Conservation (phyloP, 2,797 vertebrate species). For the Gadopsis bispinosus region DNA sequence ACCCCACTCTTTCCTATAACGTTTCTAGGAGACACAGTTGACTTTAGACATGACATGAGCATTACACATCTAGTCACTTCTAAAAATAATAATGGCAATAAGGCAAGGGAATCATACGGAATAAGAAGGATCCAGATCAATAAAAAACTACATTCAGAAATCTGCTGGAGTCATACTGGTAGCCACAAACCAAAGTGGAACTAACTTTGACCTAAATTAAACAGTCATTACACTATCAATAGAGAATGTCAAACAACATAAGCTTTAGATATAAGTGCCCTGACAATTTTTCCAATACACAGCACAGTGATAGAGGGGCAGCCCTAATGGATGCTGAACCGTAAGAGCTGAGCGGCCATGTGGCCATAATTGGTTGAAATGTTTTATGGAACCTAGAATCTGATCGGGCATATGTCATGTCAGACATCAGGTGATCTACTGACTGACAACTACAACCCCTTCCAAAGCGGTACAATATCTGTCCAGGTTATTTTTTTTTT, state of each 20-base stretch:
- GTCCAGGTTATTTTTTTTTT: neutral
- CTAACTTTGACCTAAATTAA: neutral
- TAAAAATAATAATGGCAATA: too few relatives aligned
- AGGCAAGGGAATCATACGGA: too few relatives aligned
- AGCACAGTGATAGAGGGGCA: neutral
- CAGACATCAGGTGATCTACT: neutral
- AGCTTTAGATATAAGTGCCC: slow-evolving; percentile 14
- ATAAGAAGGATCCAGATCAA: neutral
- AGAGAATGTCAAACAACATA: neutral
- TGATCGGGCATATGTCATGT: neutral
- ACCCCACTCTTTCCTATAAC: too few relatives aligned
- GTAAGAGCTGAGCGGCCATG: neutral
- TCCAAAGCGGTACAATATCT: neutral
- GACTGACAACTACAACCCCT: neutral
- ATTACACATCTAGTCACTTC: too few relatives aligned
- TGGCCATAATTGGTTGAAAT: neutral
- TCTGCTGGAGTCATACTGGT: neutral
- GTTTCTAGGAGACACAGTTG: too few relatives aligned
- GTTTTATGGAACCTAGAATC: slow-evolving; percentile 8
- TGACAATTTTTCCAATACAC: neutral
- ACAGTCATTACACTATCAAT: neutral
- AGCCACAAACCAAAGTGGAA: neutral
- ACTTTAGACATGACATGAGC: too few relatives aligned
- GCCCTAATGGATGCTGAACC: slow-evolving; percentile 5
- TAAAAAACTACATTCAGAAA: neutral